phyloP scores from a whole-genome alignment of 2,113 vertebrate genomes.

The Xyliphius kryptos region DNA sequence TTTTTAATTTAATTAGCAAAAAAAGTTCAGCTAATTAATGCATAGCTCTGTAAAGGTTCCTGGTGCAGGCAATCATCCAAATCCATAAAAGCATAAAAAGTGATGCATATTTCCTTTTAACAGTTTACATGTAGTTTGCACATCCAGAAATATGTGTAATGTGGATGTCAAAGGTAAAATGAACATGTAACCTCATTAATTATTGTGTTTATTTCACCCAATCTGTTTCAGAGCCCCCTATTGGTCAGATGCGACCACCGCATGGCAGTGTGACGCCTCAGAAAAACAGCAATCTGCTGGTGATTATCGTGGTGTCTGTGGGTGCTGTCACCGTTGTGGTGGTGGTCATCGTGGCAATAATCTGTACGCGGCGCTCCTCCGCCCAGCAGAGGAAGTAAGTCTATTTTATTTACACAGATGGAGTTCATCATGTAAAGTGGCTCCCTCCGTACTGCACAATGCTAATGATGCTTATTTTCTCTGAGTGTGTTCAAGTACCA shows the following conservation, averaged over 20 bases:
- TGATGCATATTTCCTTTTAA: too few relatives aligned
- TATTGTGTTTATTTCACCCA: neutral
- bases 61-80: too few relatives aligned
- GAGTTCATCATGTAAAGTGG: too few relatives aligned
- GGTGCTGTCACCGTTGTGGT: slow-evolving; percentile 75
- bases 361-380: slow-evolving; percentile 84
- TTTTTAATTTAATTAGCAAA: too few relatives aligned
- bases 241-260: slow-evolving; percentile 88
- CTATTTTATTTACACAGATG: neutral
- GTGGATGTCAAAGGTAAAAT: too few relatives aligned
- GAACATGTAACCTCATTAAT: too few relatives aligned
- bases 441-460: too few relatives aligned
- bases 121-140: too few relatives aligned
- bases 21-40: too few relatives aligned
- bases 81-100: too few relatives aligned
- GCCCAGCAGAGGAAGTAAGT: slow-evolving; percentile 90
- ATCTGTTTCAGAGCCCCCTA: slow-evolving; percentile 74
- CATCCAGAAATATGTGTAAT: too few relatives aligned
- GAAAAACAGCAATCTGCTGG: slow-evolving; percentile 84
- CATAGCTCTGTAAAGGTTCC: too few relatives aligned
- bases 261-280: slow-evolving; percentile 85
- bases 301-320: slow-evolving; percentile 80
- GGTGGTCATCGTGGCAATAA: slow-evolving; percentile 74
- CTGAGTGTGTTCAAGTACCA: neutral
- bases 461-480: neutral